These are phyloP conservation scores for Porites rus DNA, from an alignment of 92 coral and sea anemone species.

Conservation along the genomic window DNA sequence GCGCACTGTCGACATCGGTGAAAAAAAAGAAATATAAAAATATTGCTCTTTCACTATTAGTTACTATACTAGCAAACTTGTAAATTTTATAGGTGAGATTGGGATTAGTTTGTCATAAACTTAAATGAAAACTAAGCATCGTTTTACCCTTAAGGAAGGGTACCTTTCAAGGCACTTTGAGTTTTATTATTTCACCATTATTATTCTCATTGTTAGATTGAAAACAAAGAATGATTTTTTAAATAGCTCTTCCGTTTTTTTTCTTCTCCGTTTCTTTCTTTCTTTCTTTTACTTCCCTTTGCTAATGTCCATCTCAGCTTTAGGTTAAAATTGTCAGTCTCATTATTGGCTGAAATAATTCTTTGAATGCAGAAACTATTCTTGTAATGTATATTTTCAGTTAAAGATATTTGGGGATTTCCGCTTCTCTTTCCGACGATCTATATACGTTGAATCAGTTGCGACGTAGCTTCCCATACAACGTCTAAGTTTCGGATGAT, in stretches of 20 bases:
- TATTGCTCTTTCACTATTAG: slow-evolving; percentile 21
- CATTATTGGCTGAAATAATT: background rate
- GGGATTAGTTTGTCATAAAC: slow-evolving; percentile 1
- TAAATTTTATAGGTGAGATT: background rate
- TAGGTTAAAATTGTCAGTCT: background rate
- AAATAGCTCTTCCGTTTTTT: background rate
- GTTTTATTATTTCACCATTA: background rate
- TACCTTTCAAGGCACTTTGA: background rate
- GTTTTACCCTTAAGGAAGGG: too few relatives aligned
- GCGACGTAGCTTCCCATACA: slow-evolving; percentile 10
- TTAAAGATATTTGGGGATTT: background rate
- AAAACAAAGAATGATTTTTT: background rate
- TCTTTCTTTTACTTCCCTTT: background rate
- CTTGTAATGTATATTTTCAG: slow-evolving; percentile 17
- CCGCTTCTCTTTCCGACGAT: background rate
- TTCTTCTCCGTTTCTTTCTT: background rate
- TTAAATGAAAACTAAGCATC: background rate
- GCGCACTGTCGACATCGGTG: background rate
- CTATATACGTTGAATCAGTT: slow-evolving; percentile 14
- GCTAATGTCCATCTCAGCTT: background rate
- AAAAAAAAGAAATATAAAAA: background rate
- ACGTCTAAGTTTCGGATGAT: background rate
- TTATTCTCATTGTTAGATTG: background rate
- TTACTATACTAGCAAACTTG: background rate
- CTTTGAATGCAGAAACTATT: background rate